phyloP scores from a whole-genome alignment of 2,797 vertebrate species.

The Limosa lapponica region DNA sequence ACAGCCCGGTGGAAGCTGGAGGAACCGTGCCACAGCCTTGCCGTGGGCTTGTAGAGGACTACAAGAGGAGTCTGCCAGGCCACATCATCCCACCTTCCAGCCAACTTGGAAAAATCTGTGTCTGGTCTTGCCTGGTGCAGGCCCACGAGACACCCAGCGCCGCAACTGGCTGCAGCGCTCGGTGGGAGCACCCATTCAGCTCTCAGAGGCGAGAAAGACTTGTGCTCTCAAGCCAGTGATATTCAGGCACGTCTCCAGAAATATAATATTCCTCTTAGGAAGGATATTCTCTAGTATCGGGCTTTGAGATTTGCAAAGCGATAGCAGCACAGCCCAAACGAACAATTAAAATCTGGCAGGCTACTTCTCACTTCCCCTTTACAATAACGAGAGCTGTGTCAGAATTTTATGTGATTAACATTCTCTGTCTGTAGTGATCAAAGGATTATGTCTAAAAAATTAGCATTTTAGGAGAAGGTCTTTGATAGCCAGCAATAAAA shows the following conservation, averaged over 20 bases:
- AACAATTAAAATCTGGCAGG: slow-evolving; percentile 49
- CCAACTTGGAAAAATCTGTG: background rate
- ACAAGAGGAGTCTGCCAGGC: background rate
- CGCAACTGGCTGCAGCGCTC: background rate
- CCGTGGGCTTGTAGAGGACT: background rate
- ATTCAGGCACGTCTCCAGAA: slow-evolving; percentile 21
- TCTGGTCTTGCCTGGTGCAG: background rate
- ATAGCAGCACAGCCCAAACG: slow-evolving; percentile 10
- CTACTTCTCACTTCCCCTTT: background rate
- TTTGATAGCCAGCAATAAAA: slow-evolving; percentile 57
- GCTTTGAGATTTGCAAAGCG: slow-evolving; percentile 33
- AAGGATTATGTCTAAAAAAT: slow-evolving; percentile 40
- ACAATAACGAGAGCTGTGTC: slow-evolving; percentile 6
- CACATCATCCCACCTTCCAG: background rate
- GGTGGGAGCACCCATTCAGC: background rate
- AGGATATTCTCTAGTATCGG: background rate
- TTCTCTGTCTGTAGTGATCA: slow-evolving; percentile 21
- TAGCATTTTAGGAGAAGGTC: slow-evolving; percentile 36
- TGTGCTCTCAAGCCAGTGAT: background rate
- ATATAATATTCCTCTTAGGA: background rate
- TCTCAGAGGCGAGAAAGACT: background rate
- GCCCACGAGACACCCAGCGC: background rate
- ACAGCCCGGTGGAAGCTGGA: background rate
- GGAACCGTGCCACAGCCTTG: background rate
- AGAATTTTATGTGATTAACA: slow-evolving; percentile 55